Percentiles rank a stretch among this genome's conserved stretches.
Evolutionary conservation across 1,140 invertebrate genomes (phyloP).

Genomic region (Lepidurus packardi): DNA sequence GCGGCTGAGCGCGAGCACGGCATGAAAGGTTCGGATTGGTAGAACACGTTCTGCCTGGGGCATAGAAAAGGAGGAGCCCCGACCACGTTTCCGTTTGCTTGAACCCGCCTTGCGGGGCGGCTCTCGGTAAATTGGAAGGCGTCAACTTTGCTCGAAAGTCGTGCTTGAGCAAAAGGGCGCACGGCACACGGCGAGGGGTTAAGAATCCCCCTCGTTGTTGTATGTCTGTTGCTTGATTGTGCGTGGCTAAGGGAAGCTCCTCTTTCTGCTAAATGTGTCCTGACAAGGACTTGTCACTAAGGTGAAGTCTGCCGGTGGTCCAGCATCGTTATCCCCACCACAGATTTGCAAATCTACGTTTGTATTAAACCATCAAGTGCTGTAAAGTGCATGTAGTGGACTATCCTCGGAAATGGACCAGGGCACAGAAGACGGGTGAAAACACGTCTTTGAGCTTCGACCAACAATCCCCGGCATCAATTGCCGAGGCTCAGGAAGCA

Average conservation of each 20-base stretch:
- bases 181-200: not conserved
- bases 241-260: conserved; percentile 7
- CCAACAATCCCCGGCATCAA: no score
- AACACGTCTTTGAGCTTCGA: no score
- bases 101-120: not conserved
- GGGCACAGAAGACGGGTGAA: no score
- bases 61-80: not conserved
- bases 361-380: not conserved
- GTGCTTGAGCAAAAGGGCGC: conserved; percentile 5
- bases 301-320: conserved; percentile 1
- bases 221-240: conserved; percentile 19
- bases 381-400: not conserved
- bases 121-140: not conserved
- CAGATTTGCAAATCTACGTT: not conserved
- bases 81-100: not conserved
- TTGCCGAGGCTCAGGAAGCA: not conserved
- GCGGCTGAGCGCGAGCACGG: conserved; percentile 12
- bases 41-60: not conserved
- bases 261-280: not conserved
- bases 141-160: not conserved
- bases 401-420: no score
- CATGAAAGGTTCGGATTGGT: conserved; percentile 9
- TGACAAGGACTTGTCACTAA: conserved; percentile 17
- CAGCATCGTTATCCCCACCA: not conserved
- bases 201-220: not conserved